phyloP scores from a whole-genome alignment of 2,888 invertebrate genomes.

The Hirtodrosophila alboralis region DNA sequence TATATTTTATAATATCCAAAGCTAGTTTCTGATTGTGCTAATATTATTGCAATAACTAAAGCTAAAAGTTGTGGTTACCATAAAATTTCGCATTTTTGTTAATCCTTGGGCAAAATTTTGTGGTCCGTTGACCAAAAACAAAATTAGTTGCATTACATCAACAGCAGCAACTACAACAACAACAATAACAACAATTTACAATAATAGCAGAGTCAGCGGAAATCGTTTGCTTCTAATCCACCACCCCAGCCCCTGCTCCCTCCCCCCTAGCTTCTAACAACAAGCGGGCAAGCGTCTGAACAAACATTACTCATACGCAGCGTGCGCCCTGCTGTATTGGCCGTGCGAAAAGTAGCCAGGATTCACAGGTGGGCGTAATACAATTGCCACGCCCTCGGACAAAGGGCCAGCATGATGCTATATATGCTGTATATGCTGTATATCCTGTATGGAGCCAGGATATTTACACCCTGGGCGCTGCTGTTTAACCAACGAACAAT shows the following conservation, averaged over 20 bases:
- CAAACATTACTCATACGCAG: slow-evolving; percentile 61
- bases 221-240: slow-evolving; percentile 19
- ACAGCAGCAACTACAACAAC: slow-evolving; percentile 21
- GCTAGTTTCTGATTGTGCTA: no score
- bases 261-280: no score
- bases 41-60: no score
- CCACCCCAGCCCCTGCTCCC: not conserved
- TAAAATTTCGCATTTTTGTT: slow-evolving; percentile 22
- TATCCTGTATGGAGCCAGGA: slow-evolving; percentile 15
- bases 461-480: slow-evolving; percentile 47
- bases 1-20: no score
- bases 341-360: slow-evolving; percentile 40
- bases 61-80: not conserved
- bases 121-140: slow-evolving; percentile 42
- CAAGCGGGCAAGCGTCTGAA: slow-evolving; percentile 13
- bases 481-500: slow-evolving; percentile 76
- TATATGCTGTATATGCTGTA: slow-evolving; percentile 3
- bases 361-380: slow-evolving; percentile 74
- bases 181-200: slow-evolving; percentile 9
- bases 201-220: slow-evolving; percentile 45
- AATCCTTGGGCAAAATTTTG: slow-evolving; percentile 32
- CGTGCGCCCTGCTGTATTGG: slow-evolving; percentile 12
- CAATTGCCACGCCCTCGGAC: slow-evolving; percentile 64
- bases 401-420: not conserved
- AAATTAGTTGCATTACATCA: slow-evolving; percentile 55